Conservation (phyloP, 2,888 invertebrate genomes). For the Morpho achilles region DNA sequence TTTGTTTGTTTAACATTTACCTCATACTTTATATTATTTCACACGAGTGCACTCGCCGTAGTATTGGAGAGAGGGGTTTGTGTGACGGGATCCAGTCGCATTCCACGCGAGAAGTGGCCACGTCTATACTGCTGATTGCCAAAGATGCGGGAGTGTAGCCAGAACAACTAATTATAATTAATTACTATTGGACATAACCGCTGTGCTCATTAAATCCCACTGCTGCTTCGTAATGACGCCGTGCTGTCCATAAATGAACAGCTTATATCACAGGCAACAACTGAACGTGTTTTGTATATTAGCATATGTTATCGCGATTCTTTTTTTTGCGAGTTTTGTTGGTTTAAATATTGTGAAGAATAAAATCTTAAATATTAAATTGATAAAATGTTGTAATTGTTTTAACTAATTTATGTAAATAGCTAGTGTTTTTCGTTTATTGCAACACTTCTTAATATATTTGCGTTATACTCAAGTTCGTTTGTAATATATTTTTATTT, state of each 20-base stretch:
- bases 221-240: slow-evolving; percentile 11
- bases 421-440: too few species aligned
- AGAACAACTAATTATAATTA: slow-evolving; percentile 29
- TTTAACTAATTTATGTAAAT: too few species aligned
- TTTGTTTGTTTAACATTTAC: slow-evolving; percentile 28
- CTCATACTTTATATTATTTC: slow-evolving; percentile 36
- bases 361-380: too few species aligned
- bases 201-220: slow-evolving; percentile 10
- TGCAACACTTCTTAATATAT: too few species aligned
- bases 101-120: slow-evolving; percentile 36
- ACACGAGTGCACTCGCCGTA: slow-evolving; percentile 35
- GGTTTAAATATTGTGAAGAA: too few species aligned
- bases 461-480: too few species aligned
- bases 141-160: slow-evolving; percentile 32
- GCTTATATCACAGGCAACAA: not conserved
- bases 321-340: too few species aligned
- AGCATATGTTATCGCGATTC: too few species aligned
- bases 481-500: too few species aligned
- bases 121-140: slow-evolving; percentile 33
- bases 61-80: slow-evolving; percentile 30
- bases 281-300: too few species aligned
- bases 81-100: slow-evolving; percentile 43
- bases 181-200: slow-evolving; percentile 21
- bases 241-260: slow-evolving; percentile 7
- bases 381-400: too few species aligned